phyloP scores from a whole-genome alignment of 1,140 invertebrate species.

The Adelges cooleyi region DNA sequence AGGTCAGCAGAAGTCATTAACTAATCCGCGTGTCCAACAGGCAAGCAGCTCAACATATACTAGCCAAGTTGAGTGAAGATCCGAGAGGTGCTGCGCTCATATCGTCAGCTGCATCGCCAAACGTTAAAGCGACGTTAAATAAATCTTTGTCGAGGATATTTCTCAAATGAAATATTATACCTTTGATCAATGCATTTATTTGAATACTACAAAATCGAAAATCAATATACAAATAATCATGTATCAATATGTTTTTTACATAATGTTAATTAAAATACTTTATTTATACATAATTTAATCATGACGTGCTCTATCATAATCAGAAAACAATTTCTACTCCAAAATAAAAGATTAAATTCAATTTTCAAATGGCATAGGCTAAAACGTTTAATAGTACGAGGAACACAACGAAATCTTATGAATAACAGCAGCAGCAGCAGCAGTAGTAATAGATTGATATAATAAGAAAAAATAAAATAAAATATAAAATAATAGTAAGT shows the following conservation, averaged over 20 bases:
- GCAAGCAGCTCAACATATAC: slow-evolving; percentile 21
- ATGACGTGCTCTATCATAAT: too few relatives aligned
- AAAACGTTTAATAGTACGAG: too few relatives aligned
- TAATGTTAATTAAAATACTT: slow-evolving; percentile 18
- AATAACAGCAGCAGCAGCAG: too few relatives aligned
- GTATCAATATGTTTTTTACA: slow-evolving; percentile 6
- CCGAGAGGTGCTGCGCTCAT: slow-evolving; percentile 16
- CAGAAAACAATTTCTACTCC: too few relatives aligned
- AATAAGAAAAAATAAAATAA: too few relatives aligned
- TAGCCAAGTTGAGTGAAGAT: slow-evolving; percentile 14
- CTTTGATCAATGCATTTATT: slow-evolving; percentile 6
- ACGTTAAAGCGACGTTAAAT: slow-evolving; percentile 20
- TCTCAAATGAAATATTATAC: slow-evolving; percentile 25
- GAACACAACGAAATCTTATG: too few relatives aligned
- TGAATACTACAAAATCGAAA: not conserved
- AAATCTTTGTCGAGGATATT: slow-evolving; percentile 26
- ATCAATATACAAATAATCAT: not conserved
- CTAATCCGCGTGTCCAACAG: not conserved
- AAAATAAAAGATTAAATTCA: too few relatives aligned
- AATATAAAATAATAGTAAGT: too few relatives aligned
- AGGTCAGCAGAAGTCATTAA: not conserved
- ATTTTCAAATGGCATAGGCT: too few relatives aligned
- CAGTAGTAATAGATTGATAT: too few relatives aligned
- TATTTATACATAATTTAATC: not conserved
- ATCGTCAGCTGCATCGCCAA: slow-evolving; percentile 14